Evolutionary conservation across 2,797 vertebrate species (phyloP).

Genomic region (Characodon lateralis): DNA sequence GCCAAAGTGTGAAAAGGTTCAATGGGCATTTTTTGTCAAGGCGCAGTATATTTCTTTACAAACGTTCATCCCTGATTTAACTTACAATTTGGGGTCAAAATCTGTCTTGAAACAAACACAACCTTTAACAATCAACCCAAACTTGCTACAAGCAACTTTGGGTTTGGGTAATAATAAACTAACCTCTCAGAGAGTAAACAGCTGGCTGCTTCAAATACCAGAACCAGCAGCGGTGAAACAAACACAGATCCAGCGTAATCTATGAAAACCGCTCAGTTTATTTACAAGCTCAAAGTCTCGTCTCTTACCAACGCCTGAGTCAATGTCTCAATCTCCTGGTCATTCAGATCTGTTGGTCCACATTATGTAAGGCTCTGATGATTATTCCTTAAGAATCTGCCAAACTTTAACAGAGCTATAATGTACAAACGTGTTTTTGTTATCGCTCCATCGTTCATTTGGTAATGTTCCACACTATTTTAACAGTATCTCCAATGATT

Average conservation of each 20-base stretch:
- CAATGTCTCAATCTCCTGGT: background rate
- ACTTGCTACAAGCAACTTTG: background rate
- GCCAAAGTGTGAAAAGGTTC: too few species aligned
- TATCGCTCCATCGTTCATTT: background rate
- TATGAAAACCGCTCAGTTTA: background rate
- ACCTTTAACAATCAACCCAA: background rate
- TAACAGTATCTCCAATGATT: background rate
- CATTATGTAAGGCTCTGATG: background rate
- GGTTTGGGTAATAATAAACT: background rate
- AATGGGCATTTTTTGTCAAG: too few species aligned
- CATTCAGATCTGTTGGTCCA: background rate
- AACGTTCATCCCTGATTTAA: too few species aligned
- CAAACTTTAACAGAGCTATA: background rate
- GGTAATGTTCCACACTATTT: background rate
- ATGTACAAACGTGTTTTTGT: background rate
- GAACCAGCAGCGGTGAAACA: background rate
- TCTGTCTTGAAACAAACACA: too few species aligned
- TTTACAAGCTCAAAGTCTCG: background rate
- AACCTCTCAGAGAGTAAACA: background rate
- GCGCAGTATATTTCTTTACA: too few species aligned
- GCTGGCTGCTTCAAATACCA: background rate
- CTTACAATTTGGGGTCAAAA: too few species aligned
- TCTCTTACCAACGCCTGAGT: background rate
- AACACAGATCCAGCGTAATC: background rate
- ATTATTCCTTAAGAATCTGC: background rate